Percentiles rank a stretch among this genome's conserved stretches.
Evolutionary conservation across 2,797 vertebrate species (phyloP).

Genomic region (Galago senegalensis): DNA sequence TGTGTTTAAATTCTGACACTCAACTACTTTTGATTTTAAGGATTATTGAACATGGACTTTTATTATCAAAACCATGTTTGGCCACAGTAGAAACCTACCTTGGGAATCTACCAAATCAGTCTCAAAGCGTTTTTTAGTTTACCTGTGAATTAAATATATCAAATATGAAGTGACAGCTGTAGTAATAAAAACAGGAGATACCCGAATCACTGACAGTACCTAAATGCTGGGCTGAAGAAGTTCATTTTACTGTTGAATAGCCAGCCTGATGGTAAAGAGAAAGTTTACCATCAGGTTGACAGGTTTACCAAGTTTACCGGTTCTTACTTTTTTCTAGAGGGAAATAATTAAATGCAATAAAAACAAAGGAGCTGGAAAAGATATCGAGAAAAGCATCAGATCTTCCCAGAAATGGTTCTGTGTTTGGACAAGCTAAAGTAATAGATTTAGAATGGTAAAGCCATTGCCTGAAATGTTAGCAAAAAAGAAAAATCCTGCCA

Average conservation of each 20-base stretch:
- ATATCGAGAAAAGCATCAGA: background rate
- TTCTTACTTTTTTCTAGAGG: constrained; percentile 47
- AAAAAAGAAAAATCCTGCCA: background rate
- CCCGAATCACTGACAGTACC: background rate
- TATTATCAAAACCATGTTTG: background rate
- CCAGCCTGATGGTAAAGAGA: background rate
- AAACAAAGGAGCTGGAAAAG: background rate
- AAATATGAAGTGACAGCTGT: background rate
- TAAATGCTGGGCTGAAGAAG: background rate
- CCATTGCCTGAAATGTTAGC: background rate
- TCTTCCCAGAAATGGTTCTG: constrained; percentile 10
- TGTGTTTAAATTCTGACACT: background rate
- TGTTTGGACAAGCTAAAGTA: background rate
- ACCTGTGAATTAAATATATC: constrained; percentile 11
- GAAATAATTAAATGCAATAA: constrained; percentile 31
- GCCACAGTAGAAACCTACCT: background rate
- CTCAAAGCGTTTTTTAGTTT: constrained; percentile 18
- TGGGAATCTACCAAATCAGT: background rate
- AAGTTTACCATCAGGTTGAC: background rate
- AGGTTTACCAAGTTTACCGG: background rate
- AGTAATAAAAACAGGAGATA: background rate
- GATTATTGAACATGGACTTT: background rate
- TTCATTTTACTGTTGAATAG: background rate
- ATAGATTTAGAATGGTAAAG: constrained; percentile 4
- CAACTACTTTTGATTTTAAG: background rate